Evolutionary conservation across 2,797 vertebrate species (phyloP).

Genomic region (Halcyon smyrnensis): DNA sequence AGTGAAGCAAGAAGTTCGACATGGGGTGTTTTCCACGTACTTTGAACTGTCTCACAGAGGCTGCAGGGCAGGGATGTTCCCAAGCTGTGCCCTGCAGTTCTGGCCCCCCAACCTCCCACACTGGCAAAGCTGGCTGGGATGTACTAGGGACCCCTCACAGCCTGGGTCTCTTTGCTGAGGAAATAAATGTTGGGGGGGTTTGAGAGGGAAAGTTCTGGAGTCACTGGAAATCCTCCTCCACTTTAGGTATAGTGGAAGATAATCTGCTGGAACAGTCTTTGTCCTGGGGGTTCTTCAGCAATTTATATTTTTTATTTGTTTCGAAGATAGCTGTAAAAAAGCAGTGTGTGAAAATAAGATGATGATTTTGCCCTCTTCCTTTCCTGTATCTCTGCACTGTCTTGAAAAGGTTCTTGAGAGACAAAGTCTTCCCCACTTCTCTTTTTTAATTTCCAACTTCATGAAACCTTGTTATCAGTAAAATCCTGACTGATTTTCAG

Average conservation of each 20-base stretch:
- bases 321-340: neutral
- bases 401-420: neutral
- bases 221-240: neutral
- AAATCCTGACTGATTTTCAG: neutral
- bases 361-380: neutral
- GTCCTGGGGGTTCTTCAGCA: neutral
- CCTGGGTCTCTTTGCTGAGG: neutral
- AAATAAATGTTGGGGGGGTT: fast-evolving
- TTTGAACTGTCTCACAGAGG: fast-evolving
- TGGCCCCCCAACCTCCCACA: neutral
- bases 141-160: neutral
- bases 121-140: fast-evolving
- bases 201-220: neutral
- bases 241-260: neutral
- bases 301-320: neutral
- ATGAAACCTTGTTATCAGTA: neutral
- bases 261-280: neutral
- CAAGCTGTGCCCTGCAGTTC: neutral
- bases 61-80: neutral
- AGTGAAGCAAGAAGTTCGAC: neutral
- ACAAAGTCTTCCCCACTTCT: neutral
- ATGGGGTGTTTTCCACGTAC: fast-evolving
- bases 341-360: neutral
- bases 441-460: neutral
- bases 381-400: neutral